phyloP scores from a whole-genome alignment of 2,888 invertebrate species.

The Cenopis cana region DNA sequence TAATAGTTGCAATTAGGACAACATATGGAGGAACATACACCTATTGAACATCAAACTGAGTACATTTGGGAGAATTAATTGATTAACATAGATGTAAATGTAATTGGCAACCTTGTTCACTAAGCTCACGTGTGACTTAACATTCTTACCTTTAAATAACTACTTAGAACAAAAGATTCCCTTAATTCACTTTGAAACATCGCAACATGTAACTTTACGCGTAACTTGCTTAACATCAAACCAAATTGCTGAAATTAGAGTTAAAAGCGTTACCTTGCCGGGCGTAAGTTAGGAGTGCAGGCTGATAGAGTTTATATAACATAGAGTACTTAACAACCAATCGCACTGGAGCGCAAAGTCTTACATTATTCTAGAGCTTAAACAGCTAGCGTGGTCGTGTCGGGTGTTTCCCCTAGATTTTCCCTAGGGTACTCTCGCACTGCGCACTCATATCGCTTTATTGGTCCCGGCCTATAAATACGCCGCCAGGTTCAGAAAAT shows the following conservation, averaged over 20 bases:
- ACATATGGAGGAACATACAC: no score
- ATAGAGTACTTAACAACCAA: no score
- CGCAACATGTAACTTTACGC: constrained; percentile 47
- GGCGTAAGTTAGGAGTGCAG: constrained; percentile 40
- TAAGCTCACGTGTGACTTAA: constrained; percentile 22
- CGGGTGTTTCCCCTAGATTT: no score
- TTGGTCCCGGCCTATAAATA: no score
- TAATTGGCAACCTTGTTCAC: neutral
- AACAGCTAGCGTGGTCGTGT: no score
- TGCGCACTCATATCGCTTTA: no score
- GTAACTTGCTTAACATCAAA: constrained; percentile 42
- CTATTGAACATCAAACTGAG: no score
- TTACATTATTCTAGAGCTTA: no score
- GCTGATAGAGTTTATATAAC: constrained; percentile 19
- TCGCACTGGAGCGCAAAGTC: no score
- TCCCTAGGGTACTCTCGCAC: no score
- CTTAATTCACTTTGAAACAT: constrained; percentile 52
- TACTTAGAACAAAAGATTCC: constrained; percentile 55
- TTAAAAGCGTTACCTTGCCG: constrained; percentile 63
- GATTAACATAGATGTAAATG: constrained; percentile 29
- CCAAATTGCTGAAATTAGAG: constrained; percentile 69
- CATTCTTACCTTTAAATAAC: constrained; percentile 43
- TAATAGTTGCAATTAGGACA: neutral
- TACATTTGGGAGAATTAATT: neutral
- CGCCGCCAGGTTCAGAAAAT: no score